Conservation (phyloP, 2,113 vertebrate species). For the Microcebus jonahi region DNA sequence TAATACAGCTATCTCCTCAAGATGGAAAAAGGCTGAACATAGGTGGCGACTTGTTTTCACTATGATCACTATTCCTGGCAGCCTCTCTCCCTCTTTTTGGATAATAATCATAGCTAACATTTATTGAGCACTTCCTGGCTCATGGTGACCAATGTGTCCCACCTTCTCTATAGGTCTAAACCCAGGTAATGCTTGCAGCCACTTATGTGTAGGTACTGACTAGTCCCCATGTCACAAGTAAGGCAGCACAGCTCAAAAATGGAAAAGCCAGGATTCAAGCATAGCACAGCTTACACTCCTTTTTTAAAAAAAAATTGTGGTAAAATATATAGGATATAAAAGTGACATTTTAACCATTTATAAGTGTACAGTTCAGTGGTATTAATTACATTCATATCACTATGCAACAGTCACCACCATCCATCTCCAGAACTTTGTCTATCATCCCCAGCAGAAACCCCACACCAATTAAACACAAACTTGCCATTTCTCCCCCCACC, state of each 20-base stretch:
- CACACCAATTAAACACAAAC: not conserved
- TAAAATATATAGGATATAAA: not conserved
- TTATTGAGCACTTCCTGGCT: not conserved
- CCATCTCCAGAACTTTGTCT: not conserved
- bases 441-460: not conserved
- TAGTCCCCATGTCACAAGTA: too few relatives aligned
- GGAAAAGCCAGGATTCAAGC: not conserved
- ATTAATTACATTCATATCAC: not conserved
- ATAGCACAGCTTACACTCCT: not conserved
- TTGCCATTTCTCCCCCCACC: not conserved
- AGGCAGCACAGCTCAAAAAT: not conserved
- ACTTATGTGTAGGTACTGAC: fast-evolving
- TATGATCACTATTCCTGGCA: fast-evolving
- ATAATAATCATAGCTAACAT: not conserved
- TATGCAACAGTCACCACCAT: not conserved
- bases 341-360: not conserved
- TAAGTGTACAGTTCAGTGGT: not conserved
- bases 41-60: not conserved
- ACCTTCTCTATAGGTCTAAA: fast-evolving
- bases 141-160: fast-evolving
- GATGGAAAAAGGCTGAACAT: not conserved
- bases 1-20: not conserved
- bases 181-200: not conserved
- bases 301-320: not conserved
- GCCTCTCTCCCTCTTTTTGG: not conserved